A percentile compares a stretch with the other conserved stretches of the same genome.
Conservation (phyloP, 2,797 vertebrate species). For the Prionace glauca region DNA sequence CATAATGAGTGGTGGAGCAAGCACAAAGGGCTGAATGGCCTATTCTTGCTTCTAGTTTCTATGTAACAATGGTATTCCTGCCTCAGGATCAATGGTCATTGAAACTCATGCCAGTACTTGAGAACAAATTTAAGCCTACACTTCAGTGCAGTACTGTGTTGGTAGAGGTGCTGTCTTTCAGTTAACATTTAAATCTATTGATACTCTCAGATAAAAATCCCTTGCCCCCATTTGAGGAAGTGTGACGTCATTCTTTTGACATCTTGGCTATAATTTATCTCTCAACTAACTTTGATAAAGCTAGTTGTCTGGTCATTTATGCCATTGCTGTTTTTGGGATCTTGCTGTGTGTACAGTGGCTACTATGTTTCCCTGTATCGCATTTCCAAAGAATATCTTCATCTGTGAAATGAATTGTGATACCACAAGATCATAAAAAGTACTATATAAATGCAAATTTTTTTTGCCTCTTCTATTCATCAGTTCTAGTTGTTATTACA, state of each 20-base stretch:
- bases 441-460: background rate
- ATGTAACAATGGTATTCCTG: background rate
- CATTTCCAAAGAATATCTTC: background rate
- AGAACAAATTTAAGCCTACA: background rate
- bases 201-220: background rate
- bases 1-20: too few species aligned
- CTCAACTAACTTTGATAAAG: background rate
- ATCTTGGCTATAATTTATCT: background rate
- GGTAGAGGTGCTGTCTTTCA: background rate
- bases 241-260: background rate
- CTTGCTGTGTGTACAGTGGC: background rate
- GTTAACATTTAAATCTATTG: background rate
- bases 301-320: background rate
- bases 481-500: background rate
- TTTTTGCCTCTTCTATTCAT: background rate
- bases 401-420: background rate
- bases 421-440: background rate
- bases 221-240: background rate
- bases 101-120: background rate
- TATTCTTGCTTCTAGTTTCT: too few species aligned
- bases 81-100: background rate
- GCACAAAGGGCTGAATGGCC: too few species aligned
- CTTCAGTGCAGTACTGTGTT: background rate
- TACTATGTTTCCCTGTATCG: background rate
- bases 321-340: background rate